Base-by-base conservation (phyloP, 2,888 invertebrate species). In the Meiosimyza decipiens region DNA sequence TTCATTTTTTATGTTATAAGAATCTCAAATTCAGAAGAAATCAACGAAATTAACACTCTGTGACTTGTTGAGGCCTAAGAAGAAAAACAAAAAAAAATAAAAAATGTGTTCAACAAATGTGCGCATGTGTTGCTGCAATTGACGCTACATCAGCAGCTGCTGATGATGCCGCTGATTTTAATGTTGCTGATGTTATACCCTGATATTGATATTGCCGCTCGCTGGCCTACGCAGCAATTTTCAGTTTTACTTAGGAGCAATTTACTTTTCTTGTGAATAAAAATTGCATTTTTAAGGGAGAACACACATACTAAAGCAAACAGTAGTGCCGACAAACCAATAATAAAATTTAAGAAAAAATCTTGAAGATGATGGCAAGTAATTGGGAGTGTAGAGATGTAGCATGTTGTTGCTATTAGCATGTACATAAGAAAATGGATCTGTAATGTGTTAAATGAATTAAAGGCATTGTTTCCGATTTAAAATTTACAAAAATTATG, bases 221-320 rank as follows among this genome's bases (percentile, higher is more conserved):
- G 28, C 59, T 47, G 50, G 59, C 63, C 62, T 71, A 52, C 63
- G 63, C 54, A 54, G 71, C 71, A 55, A 54, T 63, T 71, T 69
- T 16, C 40, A 67, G 49, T 67, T 67, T 50, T 50, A 60, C 69
- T 69, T 60, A 69, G 62, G 69, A 50, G 69, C 60, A 33, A 40
- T 54, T 63, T 47, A 22, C 22, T 63, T 70, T 71, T 63, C 63
- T 63, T 16, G 40, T 60, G 69, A 40, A 69, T 69, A 49, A 60
- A 69, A 60, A 60, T 69, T 69, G 60, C 59, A 69, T 69, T 69
- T 69, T 60, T 50, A 69, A 60, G 60, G 22, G 51, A 40, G 52
- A 60, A 67, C 54, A n/a, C 11, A 13, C 68, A 54, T 9, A 40
- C 40, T n/a, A 40, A 40, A 6, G 40, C 6, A 9, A 40, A 40